phyloP scores from a whole-genome alignment of 1,140 invertebrate species.

The Papilio xuthus region DNA sequence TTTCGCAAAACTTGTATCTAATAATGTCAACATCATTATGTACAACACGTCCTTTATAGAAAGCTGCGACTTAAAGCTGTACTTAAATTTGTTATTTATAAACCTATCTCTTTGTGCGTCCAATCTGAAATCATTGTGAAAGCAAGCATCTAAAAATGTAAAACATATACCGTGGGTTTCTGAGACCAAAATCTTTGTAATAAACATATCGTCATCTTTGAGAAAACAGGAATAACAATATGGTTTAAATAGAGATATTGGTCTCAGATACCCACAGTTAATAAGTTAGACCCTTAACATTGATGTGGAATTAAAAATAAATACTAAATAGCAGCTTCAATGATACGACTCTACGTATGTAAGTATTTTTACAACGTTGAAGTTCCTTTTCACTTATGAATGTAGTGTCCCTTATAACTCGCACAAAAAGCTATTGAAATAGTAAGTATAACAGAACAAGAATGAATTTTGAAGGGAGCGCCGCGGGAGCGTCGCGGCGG shows the following conservation, averaged over 20 bases:
- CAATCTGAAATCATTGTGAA: too few relatives aligned
- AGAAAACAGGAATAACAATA: too few relatives aligned
- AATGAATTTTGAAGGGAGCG: constrained; percentile 41
- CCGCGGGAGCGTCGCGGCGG: constrained; percentile 59
- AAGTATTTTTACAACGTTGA: background rate
- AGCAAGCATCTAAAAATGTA: too few relatives aligned
- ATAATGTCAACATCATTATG: constrained; percentile 15
- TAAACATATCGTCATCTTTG: too few relatives aligned
- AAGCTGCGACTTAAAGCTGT: background rate
- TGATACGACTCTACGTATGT: too few relatives aligned
- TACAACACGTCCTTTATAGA: background rate
- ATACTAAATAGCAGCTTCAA: too few relatives aligned
- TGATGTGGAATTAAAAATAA: too few relatives aligned
- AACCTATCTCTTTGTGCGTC: too few relatives aligned
- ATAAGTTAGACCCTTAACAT: too few relatives aligned
- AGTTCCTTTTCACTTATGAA: background rate
- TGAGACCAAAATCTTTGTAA: too few relatives aligned
- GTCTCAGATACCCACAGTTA: too few relatives aligned
- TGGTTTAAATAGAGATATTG: background rate
- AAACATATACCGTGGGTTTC: too few relatives aligned
- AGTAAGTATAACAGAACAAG: constrained; percentile 62
- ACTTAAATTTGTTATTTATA: background rate
- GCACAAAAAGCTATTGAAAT: constrained; percentile 37
- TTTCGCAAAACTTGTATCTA: background rate
- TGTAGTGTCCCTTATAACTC: background rate